Base-by-base conservation (phyloP, 2,888 invertebrate genomes). In the Galeopsomyia nigrocyanea region DNA sequence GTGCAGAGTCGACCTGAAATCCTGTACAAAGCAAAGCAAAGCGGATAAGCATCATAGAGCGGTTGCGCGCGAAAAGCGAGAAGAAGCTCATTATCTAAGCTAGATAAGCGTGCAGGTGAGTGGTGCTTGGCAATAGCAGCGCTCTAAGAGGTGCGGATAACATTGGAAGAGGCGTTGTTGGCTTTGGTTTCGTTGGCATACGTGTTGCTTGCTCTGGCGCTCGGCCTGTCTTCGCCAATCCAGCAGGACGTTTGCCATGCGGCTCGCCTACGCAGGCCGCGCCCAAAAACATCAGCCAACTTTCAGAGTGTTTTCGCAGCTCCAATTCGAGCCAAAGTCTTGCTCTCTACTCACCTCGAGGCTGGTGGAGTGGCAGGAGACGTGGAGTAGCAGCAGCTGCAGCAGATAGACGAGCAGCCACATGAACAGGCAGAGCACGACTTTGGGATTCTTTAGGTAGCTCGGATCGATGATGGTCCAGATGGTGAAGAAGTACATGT, bases 381-480 rank as follows among this genome's bases (percentile, higher is more conserved):
- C 47, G 68, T 79, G 80, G 2, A 86, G 72, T 3, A 82, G 49
- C 7, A 84, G 17, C 9, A 84, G 68, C 68, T 85, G 85, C 0
- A 26, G 6, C 9, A 78, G 3, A 66, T 79, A 83, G 7, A 71
- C 75, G 14, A 77, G 0, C 19, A 81, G 65, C 85, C 86, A 86
- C 1, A 57, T 39, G 14, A 26, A 13, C n/a, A 82, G 74, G 65
- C 82, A 83, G 76, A 75, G 76, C 0, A 71, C 0, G 2, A 19
- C 0, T 17, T 55, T 47, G 5, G 56, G 17, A 16, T 60, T 60
- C 7, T 19, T 39, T 14, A 76, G 39, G 62, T 75, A 75, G 56
- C 58, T 64, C 0, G 58, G 10, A 0, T 74, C 9, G 16, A 50
- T 61, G 7, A 69, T 3, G 1, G 72, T 65, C 57, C 61, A 39